Base-by-base conservation (phyloP, 1,140 invertebrate genomes). In the Chymomyza costata region DNA sequence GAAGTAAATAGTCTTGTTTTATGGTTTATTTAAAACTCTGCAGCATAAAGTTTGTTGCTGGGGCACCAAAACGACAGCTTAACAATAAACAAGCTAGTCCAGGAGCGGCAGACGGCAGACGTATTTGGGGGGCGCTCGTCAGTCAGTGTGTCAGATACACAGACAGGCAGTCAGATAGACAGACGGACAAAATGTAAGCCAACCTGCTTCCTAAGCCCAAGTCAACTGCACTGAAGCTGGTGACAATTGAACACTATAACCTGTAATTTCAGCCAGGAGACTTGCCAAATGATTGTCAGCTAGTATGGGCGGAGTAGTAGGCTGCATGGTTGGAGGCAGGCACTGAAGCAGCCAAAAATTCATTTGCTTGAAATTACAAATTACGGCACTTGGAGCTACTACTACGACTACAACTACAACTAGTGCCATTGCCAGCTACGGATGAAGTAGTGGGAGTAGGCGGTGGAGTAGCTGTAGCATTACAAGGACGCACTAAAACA, bases 1-100 rank as follows among this genome's bases (percentile, higher is more conserved):
- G 73, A 80, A 80, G 73, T 80, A 66, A 78, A 80, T 80, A 73
- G 73, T 73, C 67, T 73, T 80, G 73, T 80, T 80, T 80, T 80
- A 80, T 80, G 73, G 73, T 80, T 80, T 80, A 80, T 80, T 80
- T 80, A 80, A 80, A 80, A 80, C 63, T 71, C 55, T 55, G 49
- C 48, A 28, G 35, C 28, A 21, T 39, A 18, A 25, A 25, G 21
- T 25, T 25, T 25, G 3, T 25, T 25, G 3, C 8, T 6, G 8
- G 15, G 44, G 45, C 38, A 47, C 40, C 21, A 40, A 58, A 56
- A 15, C 32, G 8, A 17, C 40, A 41, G 58, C 35, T n/a, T 13
- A 34, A 34, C 58, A 52, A 68, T 60, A 71, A 65, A 65, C 59
- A 49, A 66, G 51, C 62, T 64, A 65, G 34, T n/a, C n/a, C n/a